Conservation (phyloP, 2,888 invertebrate species). For the Erebia palarica region DNA sequence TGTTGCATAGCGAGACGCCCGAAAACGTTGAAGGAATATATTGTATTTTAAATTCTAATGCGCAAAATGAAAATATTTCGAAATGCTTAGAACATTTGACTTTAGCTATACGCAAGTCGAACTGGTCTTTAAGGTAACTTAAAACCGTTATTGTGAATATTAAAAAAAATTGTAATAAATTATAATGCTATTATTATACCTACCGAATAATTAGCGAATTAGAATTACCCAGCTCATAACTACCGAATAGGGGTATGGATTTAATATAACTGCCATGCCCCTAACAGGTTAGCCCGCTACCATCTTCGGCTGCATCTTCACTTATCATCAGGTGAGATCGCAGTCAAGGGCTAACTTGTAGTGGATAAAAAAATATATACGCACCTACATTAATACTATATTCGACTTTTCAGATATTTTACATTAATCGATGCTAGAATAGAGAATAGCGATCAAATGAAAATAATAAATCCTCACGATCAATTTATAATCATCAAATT, state of each 20-base stretch:
- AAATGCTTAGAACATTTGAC: slow-evolving; percentile 24
- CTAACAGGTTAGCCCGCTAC: too few relatives aligned
- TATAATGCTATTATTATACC: too few relatives aligned
- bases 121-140: slow-evolving; percentile 29
- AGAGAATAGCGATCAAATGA: not conserved
- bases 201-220: too few relatives aligned
- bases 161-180: not conserved
- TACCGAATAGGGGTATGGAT: too few relatives aligned
- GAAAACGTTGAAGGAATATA: slow-evolving; percentile 28
- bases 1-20: slow-evolving; percentile 12
- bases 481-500: slow-evolving; percentile 21
- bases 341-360: too few relatives aligned
- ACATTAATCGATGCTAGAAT: slow-evolving; percentile 23
- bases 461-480: slow-evolving; percentile 4
- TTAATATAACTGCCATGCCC: too few relatives aligned
- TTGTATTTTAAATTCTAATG: slow-evolving; percentile 17
- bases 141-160: not conserved
- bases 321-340: too few relatives aligned
- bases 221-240: too few relatives aligned
- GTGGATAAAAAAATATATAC: too few relatives aligned
- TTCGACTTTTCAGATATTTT: slow-evolving; percentile 27
- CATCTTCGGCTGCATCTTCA: too few relatives aligned
- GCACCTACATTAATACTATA: not conserved
- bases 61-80: slow-evolving; percentile 6
- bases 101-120: slow-evolving; percentile 6